Base-by-base conservation (phyloP, 2,888 invertebrate genomes). In the Hypolimnas misippus region DNA sequence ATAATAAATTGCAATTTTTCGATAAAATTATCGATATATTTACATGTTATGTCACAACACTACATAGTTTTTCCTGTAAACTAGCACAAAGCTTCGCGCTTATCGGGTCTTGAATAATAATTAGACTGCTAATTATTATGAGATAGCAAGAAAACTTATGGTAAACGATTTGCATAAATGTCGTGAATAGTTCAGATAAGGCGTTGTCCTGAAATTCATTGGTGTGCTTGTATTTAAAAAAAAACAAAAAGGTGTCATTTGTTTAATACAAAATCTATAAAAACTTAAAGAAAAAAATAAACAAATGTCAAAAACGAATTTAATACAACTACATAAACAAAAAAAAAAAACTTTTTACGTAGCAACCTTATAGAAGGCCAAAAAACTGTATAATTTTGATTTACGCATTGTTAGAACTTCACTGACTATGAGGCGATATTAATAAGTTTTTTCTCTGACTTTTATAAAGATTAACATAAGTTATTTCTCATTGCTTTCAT, bases 121-220 rank as follows among this genome's bases (percentile, higher is more conserved):
- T 59, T 59, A 53, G 53, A n/a, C 54, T 60, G 49, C 49, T 60
- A 60, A 60, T 60, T 60, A 60, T 53, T 60, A 60, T 35, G 38
- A 60, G 59, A 60, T 60, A 60, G 54, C 59, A 38, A 17, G 59
- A 54, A 38, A 60, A 60, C 38, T 59, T 58, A 58, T 58, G 40
- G 58, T 35, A 44, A 25, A 21, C 53, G 33, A 60, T 60, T 60
- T 54, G 42, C 59, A 54, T 60, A 54, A 54, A 60, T 54, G 59
- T 60, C 59, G 59, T 60, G 59, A 53, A 58, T 52, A 52, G 59
- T 44, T 46, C 38, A 46, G 59, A 60, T 60, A 60, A 60, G 53
- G 35, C 17, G 35, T 49, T 46, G 10, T 46, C 35, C 35, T 49
- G 14, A 29, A 12, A 29, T 49, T 8, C 14, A 8, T 49, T 3